Evolutionary conservation across 2,797 vertebrate species (phyloP).

Genomic region (Clarias laeviceps): DNA sequence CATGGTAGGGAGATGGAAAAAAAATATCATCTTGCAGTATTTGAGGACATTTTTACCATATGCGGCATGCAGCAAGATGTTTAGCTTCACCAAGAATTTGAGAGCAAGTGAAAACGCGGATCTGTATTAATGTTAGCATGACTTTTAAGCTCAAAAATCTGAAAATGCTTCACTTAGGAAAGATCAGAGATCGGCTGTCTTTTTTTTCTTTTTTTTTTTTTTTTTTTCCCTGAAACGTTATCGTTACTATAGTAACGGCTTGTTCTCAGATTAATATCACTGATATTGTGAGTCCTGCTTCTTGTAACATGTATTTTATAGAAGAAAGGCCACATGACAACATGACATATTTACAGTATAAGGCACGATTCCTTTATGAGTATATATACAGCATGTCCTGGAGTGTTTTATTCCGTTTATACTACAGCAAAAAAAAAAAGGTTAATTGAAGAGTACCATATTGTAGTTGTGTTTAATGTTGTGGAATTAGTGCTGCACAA

Average conservation of each 20-base stretch:
- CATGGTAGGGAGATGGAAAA: background rate
- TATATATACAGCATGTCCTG: background rate
- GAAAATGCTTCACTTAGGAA: background rate
- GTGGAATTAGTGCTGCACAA: background rate
- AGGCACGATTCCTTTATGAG: too few relatives aligned
- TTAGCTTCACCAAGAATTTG: background rate
- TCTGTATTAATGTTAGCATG: background rate
- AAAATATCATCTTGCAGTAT: conserved; percentile 20
- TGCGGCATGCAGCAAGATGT: conserved; percentile 9
- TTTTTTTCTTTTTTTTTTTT: too few relatives aligned
- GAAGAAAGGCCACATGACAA: too few relatives aligned
- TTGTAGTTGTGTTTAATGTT: background rate
- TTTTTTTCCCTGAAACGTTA: background rate
- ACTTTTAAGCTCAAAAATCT: background rate
- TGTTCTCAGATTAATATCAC: background rate
- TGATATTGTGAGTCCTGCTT: background rate
- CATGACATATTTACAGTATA: too few relatives aligned
- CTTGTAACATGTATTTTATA: background rate
- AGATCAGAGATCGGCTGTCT: background rate
- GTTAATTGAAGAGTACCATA: background rate
- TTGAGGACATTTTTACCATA: conserved; percentile 19
- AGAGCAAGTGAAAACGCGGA: background rate
- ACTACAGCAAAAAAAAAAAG: background rate
- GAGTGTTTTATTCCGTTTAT: background rate
- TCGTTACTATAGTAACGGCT: conserved; percentile 7